A percentile compares a stretch with the other conserved stretches of the same genome.
These are phyloP conservation scores for Etheostoma perlongum DNA, from an alignment of 2,797 vertebrate species.

Conservation along the genomic window DNA sequence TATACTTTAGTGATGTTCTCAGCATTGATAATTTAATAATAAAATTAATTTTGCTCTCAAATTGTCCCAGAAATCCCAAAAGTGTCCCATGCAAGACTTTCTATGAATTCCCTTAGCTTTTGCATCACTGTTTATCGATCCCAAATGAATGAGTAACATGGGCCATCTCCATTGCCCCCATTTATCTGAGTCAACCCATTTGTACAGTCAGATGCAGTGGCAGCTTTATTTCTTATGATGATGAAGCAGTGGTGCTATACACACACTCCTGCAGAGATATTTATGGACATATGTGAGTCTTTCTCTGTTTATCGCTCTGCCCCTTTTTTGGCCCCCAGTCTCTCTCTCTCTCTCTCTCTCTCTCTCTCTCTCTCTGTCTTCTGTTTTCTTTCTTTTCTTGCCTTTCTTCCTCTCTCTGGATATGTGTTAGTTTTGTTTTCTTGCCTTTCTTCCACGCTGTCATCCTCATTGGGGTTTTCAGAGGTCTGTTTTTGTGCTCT, in stretches of 20 bases:
- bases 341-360: neutral
- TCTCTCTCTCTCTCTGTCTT: neutral
- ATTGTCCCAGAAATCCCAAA: neutral
- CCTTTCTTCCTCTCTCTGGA: neutral
- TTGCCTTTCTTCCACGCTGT: constrained; percentile 20
- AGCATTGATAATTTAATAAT: constrained; percentile 3
- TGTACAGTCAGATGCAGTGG: constrained; percentile 49
- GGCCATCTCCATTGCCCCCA: constrained; percentile 32
- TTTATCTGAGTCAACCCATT: constrained; percentile 66
- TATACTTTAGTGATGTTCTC: neutral
- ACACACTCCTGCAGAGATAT: constrained; percentile 55
- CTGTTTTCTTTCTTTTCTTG: too few relatives aligned
- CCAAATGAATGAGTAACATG: constrained; percentile 18
- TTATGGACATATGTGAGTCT: constrained; percentile 57
- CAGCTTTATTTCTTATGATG: constrained; percentile 45
- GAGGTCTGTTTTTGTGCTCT: constrained; percentile 29
- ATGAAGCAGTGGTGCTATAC: constrained; percentile 40
- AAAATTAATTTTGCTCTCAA: neutral
- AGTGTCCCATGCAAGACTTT: neutral
- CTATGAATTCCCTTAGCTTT: constrained; percentile 14
- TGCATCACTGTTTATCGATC: constrained; percentile 34
- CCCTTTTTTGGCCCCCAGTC: constrained; percentile 16
- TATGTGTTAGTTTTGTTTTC: constrained; percentile 21
- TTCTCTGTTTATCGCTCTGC: constrained; percentile 26
- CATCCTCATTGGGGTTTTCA: constrained; percentile 16